Base-by-base conservation (phyloP, 2,888 invertebrate species). In the Lasioglossum zephyrum region DNA sequence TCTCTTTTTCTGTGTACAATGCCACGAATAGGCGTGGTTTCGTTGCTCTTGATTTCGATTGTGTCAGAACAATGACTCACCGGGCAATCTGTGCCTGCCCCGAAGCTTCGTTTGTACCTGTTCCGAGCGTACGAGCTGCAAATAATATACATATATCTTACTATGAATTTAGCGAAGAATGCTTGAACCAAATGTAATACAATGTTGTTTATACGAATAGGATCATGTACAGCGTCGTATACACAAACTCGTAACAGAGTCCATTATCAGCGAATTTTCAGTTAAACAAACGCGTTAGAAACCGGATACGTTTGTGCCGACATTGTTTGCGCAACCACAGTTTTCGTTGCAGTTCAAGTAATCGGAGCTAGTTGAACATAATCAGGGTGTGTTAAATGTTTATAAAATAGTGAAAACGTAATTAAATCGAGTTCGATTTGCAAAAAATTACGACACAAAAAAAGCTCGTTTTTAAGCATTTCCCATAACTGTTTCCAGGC, bases 231-330 rank as follows among this genome's bases (percentile, higher is more conserved):
- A 31, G 2, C 31, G 6, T 31, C 31, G 5, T 6, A 6, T 63
- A 6, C 16, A 16, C 13, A 31, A n/a, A 57, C n/a, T n/a, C 57
- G 22, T n/a, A 57, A 63, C 16, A 2, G 16, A n/a, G 31, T 16
- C 63, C 13, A 63, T 63, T 63, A 63, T 57, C 57, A n/a, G n/a
- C 57, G n/a, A 57, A 57, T 57, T n/a, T n/a, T n/a, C n/a, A n/a
- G 4, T 57, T 11, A 11, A 57, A 57, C 57, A 11, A 4, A 9
- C 57, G 4, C 57, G 4, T 11, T 9, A 11, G n/a, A 0, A 2
- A 16, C 8, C 2, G 53, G 5, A 53, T 8, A 53, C 22, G 22
- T 53, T 22, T 53, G 22, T 22, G 2, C 1, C 49, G 6, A 49
- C 22, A 22, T 53, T 53, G 22, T 22, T 22, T 22, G 8, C 22